Evolutionary conservation across 2,888 invertebrate genomes (phyloP).

Genomic region (Ichneumoninae sp.): DNA sequence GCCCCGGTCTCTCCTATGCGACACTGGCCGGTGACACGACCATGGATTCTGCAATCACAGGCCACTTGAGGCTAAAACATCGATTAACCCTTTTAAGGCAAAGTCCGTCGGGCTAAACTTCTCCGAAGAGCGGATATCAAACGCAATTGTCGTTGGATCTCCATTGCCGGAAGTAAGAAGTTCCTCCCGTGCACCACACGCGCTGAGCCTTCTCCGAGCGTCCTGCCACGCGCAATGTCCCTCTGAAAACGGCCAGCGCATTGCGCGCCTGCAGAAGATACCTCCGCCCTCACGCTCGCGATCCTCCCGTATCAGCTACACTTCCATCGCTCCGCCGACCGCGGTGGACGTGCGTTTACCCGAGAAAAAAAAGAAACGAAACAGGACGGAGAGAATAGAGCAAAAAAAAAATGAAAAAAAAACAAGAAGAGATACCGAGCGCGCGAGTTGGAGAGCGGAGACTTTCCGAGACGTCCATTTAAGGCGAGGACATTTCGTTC

Average conservation of each 20-base stretch:
- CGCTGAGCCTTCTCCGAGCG: background rate
- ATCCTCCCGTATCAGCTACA: background rate
- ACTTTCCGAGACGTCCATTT: constrained; percentile 80
- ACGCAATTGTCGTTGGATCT: background rate
- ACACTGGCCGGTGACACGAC: background rate
- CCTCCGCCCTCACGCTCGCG: background rate
- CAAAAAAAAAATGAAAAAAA: constrained; percentile 27
- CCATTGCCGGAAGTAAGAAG: background rate
- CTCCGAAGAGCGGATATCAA: background rate
- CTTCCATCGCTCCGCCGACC: background rate
- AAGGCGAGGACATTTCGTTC: constrained; percentile 83
- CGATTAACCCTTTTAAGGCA: constrained; percentile 2
- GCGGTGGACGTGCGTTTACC: constrained; percentile 8
- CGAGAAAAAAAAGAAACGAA: constrained; percentile 25
- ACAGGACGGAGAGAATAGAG: constrained; percentile 19
- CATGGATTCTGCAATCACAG: background rate
- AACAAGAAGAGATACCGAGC: constrained; percentile 36
- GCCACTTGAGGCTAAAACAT: background rate
- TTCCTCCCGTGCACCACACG: background rate
- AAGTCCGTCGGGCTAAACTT: background rate
- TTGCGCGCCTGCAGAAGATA: background rate
- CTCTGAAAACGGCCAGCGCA: background rate
- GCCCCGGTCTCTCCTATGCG: too few species aligned
- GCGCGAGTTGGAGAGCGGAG: constrained; percentile 58
- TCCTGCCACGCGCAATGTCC: background rate